Conservation (phyloP, 1,140 invertebrate genomes). For the Leucophenga varia region DNA sequence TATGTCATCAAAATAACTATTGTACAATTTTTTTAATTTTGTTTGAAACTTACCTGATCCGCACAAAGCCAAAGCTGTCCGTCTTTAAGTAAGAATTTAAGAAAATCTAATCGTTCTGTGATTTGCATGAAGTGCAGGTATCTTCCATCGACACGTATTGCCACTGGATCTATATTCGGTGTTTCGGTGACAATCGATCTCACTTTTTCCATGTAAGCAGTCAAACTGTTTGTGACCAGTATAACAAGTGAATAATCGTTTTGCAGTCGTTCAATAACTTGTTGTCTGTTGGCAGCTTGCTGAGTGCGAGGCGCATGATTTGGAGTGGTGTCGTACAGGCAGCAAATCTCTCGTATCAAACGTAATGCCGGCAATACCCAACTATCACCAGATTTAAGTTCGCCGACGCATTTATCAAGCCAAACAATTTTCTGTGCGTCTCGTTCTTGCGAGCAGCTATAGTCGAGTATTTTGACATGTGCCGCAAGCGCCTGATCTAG, state of each 20-base stretch:
- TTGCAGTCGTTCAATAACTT: slow-evolving; percentile 89
- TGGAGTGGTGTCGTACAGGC: slow-evolving; percentile 82
- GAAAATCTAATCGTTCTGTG: slow-evolving; percentile 90
- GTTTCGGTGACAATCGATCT: slow-evolving; percentile 71
- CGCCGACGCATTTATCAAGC: slow-evolving; percentile 94
- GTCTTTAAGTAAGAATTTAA: slow-evolving; percentile 89
- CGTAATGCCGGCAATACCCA: slow-evolving; percentile 95
- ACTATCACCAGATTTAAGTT: slow-evolving; percentile 79
- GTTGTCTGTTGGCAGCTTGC: slow-evolving; percentile 69
- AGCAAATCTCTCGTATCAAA: slow-evolving; percentile 94
- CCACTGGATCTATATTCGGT: slow-evolving; percentile 76
- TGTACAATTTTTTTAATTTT: too few species aligned
- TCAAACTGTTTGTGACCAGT: slow-evolving; percentile 90
- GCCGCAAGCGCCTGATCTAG: slow-evolving; percentile 95
- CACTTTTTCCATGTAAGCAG: slow-evolving; percentile 87
- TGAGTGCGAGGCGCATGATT: slow-evolving; percentile 68
- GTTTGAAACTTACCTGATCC: slow-evolving; percentile 66
- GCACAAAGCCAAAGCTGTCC: slow-evolving; percentile 94
- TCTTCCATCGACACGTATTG: slow-evolving; percentile 82
- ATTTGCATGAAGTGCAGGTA: slow-evolving; percentile 93
- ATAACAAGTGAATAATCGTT: slow-evolving; percentile 90
- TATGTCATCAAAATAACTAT: not conserved
- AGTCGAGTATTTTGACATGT: slow-evolving; percentile 97
- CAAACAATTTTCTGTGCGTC: slow-evolving; percentile 95
- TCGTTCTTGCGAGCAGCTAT: slow-evolving; percentile 93